Evolutionary conservation across 2,113 vertebrate genomes (phyloP), one percentile per base, ranked within the genome.

Genomic region (Megatriorchis doriae): DNA sequence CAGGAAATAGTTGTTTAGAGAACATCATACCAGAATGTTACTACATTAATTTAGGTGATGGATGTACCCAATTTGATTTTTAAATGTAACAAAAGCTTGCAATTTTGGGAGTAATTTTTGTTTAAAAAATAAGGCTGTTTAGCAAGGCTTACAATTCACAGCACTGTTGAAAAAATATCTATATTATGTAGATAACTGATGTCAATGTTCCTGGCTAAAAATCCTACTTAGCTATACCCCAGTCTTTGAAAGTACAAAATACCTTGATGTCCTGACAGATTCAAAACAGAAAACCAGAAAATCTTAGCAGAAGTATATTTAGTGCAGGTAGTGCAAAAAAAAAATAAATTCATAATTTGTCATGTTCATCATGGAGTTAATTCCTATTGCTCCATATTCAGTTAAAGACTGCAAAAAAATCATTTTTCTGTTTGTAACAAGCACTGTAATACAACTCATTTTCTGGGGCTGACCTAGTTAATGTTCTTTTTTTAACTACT

Each of bases 401-500:
- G 9, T 72, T 92, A 65, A 91, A 90, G 38, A 66, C 29, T 90
- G 18, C 9, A 72, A 88, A 82, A 68, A 73, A 63, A 40, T 36
- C 1, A 16, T 83, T 77, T 86, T 88, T 71, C 72, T 80, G 38
- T 94, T 97, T 95, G 32, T 85, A 77, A 27, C 36, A 87, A 77
- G 62, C 27, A 70, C 29, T 80, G 42, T 73, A 85, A 66, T 73
- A 15, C 38, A 66, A 75, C n/a, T 88, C 7, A 22, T 94, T 95
- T 96, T 94, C 47, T 87, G 58, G 18, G 42, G 9, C 74, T 97
- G 95, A 93, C 89, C 93, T 91, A 97, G 84, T 91, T 93, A 93
- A 70, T 82, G 53, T 87, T 94, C 89, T 94, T 95, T 96, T 97
- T 95, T 96, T 91, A 93, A 93, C 78, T 73, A 14, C 78, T 83